phyloP scores from a whole-genome alignment of 2,797 vertebrate species.

The Danio kyathit region DNA sequence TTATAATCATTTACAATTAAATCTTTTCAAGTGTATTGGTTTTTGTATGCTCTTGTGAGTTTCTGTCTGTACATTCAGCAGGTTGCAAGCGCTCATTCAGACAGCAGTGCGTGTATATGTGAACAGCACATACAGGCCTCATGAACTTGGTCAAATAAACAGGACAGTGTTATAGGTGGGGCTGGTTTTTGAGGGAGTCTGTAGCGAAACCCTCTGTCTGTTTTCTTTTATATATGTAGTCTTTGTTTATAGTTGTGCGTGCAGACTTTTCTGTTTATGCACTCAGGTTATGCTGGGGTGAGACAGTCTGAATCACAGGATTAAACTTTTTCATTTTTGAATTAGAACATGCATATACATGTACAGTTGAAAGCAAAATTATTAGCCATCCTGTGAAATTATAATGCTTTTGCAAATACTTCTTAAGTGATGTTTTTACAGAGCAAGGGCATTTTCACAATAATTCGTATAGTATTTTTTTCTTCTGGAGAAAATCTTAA shows the following conservation, averaged over 20 bases:
- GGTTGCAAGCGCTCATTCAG: neutral
- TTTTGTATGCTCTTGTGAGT: neutral
- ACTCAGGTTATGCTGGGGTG: neutral
- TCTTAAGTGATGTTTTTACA: too few relatives aligned
- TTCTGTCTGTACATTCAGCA: neutral
- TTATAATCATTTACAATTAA: constrained; percentile 17
- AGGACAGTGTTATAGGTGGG: neutral
- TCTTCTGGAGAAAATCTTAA: too few relatives aligned
- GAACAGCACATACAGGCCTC: neutral
- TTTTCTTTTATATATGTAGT: neutral
- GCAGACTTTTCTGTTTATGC: neutral
- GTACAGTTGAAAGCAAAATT: too few relatives aligned
- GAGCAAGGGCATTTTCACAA: too few relatives aligned
- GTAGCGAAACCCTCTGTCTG: neutral
- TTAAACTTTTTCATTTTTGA: constrained; percentile 2
- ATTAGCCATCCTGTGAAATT: too few relatives aligned
- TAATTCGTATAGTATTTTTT: too few relatives aligned
- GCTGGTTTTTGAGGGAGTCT: neutral
- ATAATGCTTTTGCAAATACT: too few relatives aligned
- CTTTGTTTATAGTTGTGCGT: neutral
- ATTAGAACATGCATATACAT: constrained; percentile 1
- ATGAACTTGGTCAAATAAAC: constrained; percentile 16
- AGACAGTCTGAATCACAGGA: constrained; percentile 9
- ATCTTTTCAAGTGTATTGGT: neutral
- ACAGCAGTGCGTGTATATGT: neutral